Percentiles rank a stretch among this genome's conserved stretches.
Conservation (phyloP, 2,113 vertebrate genomes). For the Orthonyx spaldingii region DNA sequence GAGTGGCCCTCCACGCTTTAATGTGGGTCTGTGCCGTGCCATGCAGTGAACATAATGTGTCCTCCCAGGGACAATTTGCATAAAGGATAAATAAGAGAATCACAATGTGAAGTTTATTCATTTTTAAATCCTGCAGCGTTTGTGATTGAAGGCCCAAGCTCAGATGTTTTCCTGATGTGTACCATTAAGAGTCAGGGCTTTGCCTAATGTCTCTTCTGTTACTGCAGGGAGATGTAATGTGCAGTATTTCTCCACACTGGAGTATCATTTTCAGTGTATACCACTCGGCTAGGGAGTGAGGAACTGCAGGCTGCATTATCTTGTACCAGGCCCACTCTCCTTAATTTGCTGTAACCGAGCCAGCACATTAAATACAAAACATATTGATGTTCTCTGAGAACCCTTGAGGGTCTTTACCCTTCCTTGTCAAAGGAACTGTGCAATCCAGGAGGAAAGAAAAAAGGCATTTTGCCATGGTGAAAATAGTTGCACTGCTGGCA, state of each 20-base stretch:
- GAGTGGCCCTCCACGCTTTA: slow-evolving; percentile 69
- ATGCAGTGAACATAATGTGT: slow-evolving; percentile 75
- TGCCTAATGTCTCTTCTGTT: slow-evolving; percentile 83
- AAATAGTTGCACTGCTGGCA: slow-evolving; percentile 27
- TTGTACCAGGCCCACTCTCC: slow-evolving; percentile 69
- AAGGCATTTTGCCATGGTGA: slow-evolving; percentile 46
- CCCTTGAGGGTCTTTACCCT: slow-evolving; percentile 79
- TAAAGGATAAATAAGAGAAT: slow-evolving; percentile 89
- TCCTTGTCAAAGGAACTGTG: slow-evolving; percentile 71
- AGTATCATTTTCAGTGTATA: slow-evolving; percentile 74
- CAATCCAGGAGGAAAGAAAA: slow-evolving; percentile 65
- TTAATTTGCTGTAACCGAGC: slow-evolving; percentile 82
- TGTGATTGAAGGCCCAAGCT: slow-evolving; percentile 86
- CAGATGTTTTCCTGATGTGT: slow-evolving; percentile 85
- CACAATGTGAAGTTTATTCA: slow-evolving; percentile 90
- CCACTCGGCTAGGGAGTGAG: slow-evolving; percentile 67
- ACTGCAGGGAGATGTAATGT: slow-evolving; percentile 75
- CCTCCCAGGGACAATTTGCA: slow-evolving; percentile 85
- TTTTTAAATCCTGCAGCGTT: slow-evolving; percentile 88
- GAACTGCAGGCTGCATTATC: slow-evolving; percentile 71
- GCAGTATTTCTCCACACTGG: slow-evolving; percentile 72
- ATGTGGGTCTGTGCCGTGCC: slow-evolving; percentile 73
- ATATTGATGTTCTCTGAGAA: slow-evolving; percentile 77
- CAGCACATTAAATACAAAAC: slow-evolving; percentile 82
- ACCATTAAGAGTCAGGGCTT: slow-evolving; percentile 83